Base-by-base conservation (phyloP, 2,113 vertebrate species). In the Planiliza haematocheilus region DNA sequence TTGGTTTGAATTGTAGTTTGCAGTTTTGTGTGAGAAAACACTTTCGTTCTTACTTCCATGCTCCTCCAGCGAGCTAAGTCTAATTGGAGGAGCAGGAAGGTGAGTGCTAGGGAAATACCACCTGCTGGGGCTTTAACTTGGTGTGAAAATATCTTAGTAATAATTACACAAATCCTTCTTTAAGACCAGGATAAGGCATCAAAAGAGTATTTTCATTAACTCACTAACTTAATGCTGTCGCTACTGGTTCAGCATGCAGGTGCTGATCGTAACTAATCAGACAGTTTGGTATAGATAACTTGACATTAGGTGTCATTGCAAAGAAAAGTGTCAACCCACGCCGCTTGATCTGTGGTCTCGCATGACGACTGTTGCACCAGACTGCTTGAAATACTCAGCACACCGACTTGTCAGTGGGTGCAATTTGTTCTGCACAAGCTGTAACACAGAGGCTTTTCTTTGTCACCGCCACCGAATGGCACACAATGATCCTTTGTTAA, bases 361-460 rank as follows among this genome's bases (percentile, higher is more conserved):
- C 48, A 49, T n/a, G n/a, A 2, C 0, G 1, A 21, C 34, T 43
- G 43, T 39, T 57, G 11, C 41, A 49, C 10, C 1, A 24, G 4
- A 30, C 52, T 36, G 56, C 59, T 70, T 58, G 10, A 58, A 74
- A n/a, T 39, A 59, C 48, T 70, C 46, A 7, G 16, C 16, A 1
- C 37, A 62, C 62, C 42, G 12, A 63, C 13, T 38, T 0, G 14
- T n/a, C n/a, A n/a, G n/a, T n/a, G n/a, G n/a, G n/a, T 49, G 21
- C 12, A n/a, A 20, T 58, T 74, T 52, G 38, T 30, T 56, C 39
- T 20, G 46, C 58, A 57, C 34, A 53, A 48, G 24, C 24, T 57
- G 60, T 34, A 37, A 42, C 60, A 57, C 20, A 52, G n/a, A 75
- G 56, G 52, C 14, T 67, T 10, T 64, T 60, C 34, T 69, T 55